Evolutionary conservation across 2,888 invertebrate species (phyloP).

Genomic region (Atrina japonica): DNA sequence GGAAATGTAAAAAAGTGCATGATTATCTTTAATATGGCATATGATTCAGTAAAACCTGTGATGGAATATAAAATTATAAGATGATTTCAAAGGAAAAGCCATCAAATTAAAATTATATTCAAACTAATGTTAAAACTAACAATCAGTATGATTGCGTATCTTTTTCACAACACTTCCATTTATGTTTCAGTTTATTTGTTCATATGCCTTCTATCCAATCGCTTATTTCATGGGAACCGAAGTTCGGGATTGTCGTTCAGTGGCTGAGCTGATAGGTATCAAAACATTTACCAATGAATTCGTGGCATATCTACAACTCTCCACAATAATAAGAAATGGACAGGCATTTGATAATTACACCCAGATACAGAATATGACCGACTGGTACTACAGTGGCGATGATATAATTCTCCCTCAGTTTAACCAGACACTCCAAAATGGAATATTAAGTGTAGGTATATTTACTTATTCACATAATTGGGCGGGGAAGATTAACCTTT

Average conservation of each 20-base stretch:
- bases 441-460: constrained; percentile 63
- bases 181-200: constrained; percentile 84
- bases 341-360: constrained; percentile 51
- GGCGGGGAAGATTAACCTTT: no score
- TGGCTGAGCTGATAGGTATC: constrained; percentile 92
- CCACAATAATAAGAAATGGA: constrained; percentile 62
- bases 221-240: constrained; percentile 91
- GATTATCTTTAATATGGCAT: no score
- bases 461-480: no score
- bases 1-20: no score
- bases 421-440: constrained; percentile 56
- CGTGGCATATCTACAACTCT: constrained; percentile 90
- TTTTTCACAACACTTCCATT: no score
- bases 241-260: constrained; percentile 86
- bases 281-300: constrained; percentile 97
- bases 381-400: constrained; percentile 49
- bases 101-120: no score
- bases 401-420: constrained; percentile 55
- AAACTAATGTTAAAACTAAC: no score
- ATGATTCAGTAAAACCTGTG: no score
- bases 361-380: constrained; percentile 40
- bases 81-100: no score
- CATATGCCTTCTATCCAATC: constrained; percentile 94
- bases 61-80: no score
- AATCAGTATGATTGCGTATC: no score